Conservation (phyloP, 2,888 invertebrate genomes). For the Tiphia femorata region DNA sequence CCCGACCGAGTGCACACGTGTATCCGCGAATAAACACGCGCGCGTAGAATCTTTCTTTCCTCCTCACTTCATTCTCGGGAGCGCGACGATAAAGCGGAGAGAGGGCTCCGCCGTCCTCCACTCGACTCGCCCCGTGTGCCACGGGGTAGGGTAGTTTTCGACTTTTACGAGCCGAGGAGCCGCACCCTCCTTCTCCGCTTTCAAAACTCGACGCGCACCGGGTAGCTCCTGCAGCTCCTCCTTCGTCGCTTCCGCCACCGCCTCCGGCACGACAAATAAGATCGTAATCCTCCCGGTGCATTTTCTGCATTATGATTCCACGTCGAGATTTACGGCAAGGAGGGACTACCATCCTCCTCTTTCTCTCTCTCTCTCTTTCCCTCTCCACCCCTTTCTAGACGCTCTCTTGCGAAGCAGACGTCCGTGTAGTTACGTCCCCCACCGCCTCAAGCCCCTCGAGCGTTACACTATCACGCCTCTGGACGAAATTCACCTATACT, state of each 20-base stretch:
- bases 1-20: too few species aligned
- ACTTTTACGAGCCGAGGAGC: slow-evolving; percentile 24
- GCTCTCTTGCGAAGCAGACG: background rate
- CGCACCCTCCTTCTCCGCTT: too few species aligned
- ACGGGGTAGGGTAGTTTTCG: slow-evolving; percentile 13
- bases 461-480: too few species aligned
- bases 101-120: too few species aligned
- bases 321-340: slow-evolving; percentile 28
- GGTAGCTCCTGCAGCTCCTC: too few species aligned
- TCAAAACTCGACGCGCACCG: slow-evolving; percentile 12
- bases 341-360: background rate
- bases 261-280: slow-evolving; percentile 30
- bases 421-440: too few species aligned
- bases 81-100: slow-evolving; percentile 23
- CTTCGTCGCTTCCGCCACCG: too few species aligned
- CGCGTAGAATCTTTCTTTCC: slow-evolving; percentile 10
- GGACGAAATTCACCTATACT: too few species aligned
- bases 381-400: too few species aligned
- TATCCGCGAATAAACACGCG: too few species aligned
- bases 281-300: slow-evolving; percentile 37
- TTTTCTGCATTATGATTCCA: slow-evolving; percentile 37
- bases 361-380: background rate
- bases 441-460: too few species aligned
- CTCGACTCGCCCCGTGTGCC: background rate
- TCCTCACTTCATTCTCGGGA: slow-evolving; percentile 25